phyloP scores from a whole-genome alignment of 2,888 invertebrate species.

The Bombyx huttoni region DNA sequence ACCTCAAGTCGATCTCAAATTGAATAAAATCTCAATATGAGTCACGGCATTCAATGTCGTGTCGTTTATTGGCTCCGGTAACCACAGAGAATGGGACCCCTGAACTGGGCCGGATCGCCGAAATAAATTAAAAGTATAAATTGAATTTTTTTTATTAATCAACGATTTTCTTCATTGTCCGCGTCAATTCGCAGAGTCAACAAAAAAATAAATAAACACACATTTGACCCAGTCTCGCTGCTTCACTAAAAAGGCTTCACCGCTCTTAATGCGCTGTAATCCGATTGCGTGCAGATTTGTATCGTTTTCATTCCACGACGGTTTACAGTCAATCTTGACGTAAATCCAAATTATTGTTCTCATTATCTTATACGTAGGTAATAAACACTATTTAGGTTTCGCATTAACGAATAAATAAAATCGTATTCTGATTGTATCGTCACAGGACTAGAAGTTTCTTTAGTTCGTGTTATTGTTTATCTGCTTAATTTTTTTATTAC shows the following conservation, averaged over 20 bases:
- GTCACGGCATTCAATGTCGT: too few species aligned
- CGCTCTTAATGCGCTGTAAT: slow-evolving; percentile 25
- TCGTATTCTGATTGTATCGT: too few species aligned
- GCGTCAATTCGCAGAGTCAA: neutral
- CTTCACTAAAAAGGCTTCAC: slow-evolving; percentile 22
- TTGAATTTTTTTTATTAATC: neutral
- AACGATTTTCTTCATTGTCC: neutral
- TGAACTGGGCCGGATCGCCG: too few species aligned
- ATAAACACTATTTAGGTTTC: neutral
- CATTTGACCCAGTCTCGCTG: slow-evolving; percentile 39
- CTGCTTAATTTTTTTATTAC: too few species aligned
- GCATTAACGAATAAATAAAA: too few species aligned
- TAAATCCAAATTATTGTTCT: neutral
- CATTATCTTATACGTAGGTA: neutral
- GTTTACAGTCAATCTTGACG: slow-evolving; percentile 3
- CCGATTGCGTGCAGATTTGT: slow-evolving; percentile 35
- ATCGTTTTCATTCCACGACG: slow-evolving; percentile 7
- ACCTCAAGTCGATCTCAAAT: too few species aligned
- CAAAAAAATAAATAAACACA: slow-evolving; percentile 18
- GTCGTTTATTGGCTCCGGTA: too few species aligned
- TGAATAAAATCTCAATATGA: too few species aligned
- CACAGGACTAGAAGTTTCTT: too few species aligned
- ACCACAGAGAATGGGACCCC: too few species aligned
- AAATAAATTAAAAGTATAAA: too few species aligned
- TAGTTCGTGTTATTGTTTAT: too few species aligned